Base-by-base conservation (phyloP, 1,140 invertebrate species). In the Gonioctena quinquepunctata region DNA sequence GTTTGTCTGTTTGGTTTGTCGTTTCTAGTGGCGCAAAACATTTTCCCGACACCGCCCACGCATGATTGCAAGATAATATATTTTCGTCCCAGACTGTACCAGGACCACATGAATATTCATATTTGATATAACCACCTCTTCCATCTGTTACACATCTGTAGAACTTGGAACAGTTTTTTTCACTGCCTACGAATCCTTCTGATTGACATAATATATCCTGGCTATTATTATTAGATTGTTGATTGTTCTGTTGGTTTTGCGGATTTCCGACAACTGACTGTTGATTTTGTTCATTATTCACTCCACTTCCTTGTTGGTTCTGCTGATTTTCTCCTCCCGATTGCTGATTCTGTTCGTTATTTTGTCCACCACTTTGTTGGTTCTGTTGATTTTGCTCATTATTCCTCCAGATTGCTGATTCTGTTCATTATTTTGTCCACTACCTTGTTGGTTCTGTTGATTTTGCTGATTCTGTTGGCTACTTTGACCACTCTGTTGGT, bases 21-120 rank as follows among this genome's bases (percentile, higher is more conserved):
- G n/a, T 52, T 64, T 23, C 23, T 63, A 8, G 18, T 28, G 60
- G 11, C 18, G 28, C 33, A 48, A 13, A 26, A 26, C 74, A 76
- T 68, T 69, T 76, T 69, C 71, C 71, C 49, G 52, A 33, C 26
- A 72, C 66, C 11, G 61, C 56, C 54, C 48, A 68, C 19, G 70
- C 21, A 62, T 74, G 63, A 82, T 93, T 93, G 80, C 92, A 93
- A 5, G 85, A 86, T 81, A 88, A 81, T 59, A 86, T 79, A 5
- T 86, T 81, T 59, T 88, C 85, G 83, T 93, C 91, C 90, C 91
- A 93, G 67, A 92, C 88, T 5, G 92, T 93, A 68, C 89, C 88
- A 60, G 86, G 84, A 18, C 88, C 89, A 79, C 92, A 94, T 13
- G 84, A 85, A 82, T 91, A 94, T 73, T 91, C 88, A 75, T 90